These are phyloP conservation scores for Nannospalax galili DNA, from an alignment of 2,113 vertebrate species.

Conservation along the genomic window DNA sequence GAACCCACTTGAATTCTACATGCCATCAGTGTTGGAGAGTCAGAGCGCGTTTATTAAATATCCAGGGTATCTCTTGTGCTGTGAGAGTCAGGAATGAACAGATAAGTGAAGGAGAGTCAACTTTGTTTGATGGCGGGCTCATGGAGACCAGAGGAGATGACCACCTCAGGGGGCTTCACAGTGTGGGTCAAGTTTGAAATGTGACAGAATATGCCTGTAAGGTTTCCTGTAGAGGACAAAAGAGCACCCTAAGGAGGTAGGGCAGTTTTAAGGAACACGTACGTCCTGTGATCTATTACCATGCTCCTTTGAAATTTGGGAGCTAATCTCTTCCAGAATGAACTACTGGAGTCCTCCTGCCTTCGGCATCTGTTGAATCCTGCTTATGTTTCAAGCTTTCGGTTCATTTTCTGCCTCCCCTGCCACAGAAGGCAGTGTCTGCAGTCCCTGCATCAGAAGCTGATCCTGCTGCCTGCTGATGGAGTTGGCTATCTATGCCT, in stretches of 20 bases:
- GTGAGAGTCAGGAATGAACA: not conserved
- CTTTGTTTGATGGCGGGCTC: not conserved
- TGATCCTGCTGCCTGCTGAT: not conserved
- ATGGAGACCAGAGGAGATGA: too few species aligned
- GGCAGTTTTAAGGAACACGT: not conserved
- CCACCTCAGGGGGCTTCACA: not conserved
- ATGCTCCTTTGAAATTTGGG: not conserved
- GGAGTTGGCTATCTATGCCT: not conserved
- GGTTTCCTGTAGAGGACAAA: not conserved
- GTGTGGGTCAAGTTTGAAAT: not conserved
- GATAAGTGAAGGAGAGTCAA: not conserved
- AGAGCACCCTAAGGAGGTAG: not conserved
- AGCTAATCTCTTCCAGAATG: not conserved
- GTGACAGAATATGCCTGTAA: too few species aligned
- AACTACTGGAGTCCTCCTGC: rapidly evolving
- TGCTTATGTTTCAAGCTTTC: not conserved
- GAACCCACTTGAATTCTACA: not conserved
- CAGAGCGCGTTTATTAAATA: not conserved
- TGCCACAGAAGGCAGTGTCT: too few species aligned
- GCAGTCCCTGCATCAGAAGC: not conserved
- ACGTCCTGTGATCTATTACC: not conserved
- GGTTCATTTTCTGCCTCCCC: not conserved
- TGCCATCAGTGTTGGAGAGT: not conserved
- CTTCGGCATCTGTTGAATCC: not conserved
- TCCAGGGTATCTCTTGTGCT: not conserved